Evolutionary conservation across 2,888 invertebrate species (phyloP), one percentile per base, ranked within the genome.

Genomic region (Conchocele bisecta): DNA sequence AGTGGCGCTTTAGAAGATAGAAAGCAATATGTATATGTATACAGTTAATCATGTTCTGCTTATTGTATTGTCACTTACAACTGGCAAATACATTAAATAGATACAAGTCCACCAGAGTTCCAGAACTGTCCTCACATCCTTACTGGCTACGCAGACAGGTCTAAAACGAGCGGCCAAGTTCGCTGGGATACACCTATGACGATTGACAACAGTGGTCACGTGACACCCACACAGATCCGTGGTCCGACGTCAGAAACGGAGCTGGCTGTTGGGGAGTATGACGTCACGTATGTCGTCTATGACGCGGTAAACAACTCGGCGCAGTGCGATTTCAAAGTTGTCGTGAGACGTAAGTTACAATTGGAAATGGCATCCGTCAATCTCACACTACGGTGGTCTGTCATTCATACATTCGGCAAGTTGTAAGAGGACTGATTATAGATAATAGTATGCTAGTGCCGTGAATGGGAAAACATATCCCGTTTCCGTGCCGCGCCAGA

Each of bases 331-430:
- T 75, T 77, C 28, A 68, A 75, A n/a, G 37, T 81, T 5, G 54
- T 79, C 6, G 57, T 81, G 6, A 81, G 77, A 73, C 70, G 81
- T 79, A 61, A 33, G 66, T 59, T 42, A n/a, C 5, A 24, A n/a
- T n/a, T 1, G 3, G 26, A n/a, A n/a, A n/a, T n/a, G n/a, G n/a
- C n/a, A n/a, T n/a, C n/a, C n/a, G n/a, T n/a, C n/a, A n/a, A n/a
- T n/a, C n/a, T n/a, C n/a, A n/a, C n/a, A n/a, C n/a, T n/a, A n/a
- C n/a, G n/a, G n/a, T n/a, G n/a, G n/a, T n/a, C n/a, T n/a, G n/a
- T n/a, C n/a, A n/a, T n/a, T n/a, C n/a, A n/a, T n/a, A n/a, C n/a
- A n/a, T n/a, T n/a, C n/a, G n/a, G n/a, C n/a, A n/a, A n/a, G n/a
- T n/a, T n/a, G n/a, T n/a, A n/a, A n/a, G n/a, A n/a, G n/a, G n/a